These are phyloP conservation scores for Sminthurides aquaticus DNA, from an alignment of 2,888 invertebrate genomes.

Conservation along the genomic window DNA sequence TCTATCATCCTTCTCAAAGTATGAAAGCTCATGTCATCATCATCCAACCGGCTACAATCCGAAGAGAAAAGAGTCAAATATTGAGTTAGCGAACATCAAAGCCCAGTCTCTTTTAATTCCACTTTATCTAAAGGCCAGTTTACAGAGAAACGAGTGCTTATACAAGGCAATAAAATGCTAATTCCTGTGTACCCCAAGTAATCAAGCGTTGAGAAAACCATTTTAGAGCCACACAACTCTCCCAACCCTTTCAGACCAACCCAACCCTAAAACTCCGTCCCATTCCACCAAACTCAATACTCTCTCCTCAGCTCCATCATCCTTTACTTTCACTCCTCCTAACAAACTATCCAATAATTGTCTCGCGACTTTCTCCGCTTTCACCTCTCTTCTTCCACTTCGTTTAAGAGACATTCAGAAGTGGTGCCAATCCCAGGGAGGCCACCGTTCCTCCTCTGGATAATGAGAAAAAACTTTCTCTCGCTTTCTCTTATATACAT, in stretches of 20 bases:
- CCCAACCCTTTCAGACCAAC: conserved; percentile 21
- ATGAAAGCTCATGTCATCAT: not conserved
- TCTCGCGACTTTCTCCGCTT: too few relatives aligned
- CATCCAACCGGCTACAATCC: not conserved
- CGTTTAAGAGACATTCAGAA: too few relatives aligned
- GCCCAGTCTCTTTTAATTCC: conserved; percentile 54
- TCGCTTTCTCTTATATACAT: too few relatives aligned
- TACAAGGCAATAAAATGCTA: conserved; percentile 61
- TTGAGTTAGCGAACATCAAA: conserved; percentile 49
- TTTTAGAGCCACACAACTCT: conserved; percentile 32
- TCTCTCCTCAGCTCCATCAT: too few relatives aligned
- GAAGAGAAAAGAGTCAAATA: conserved; percentile 32
- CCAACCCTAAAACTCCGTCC: too few relatives aligned
- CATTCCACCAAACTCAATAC: too few relatives aligned
- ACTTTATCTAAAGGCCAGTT: conserved; percentile 52
- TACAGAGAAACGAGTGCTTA: conserved; percentile 43
- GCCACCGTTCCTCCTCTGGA: too few relatives aligned
- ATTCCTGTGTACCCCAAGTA: conserved; percentile 62
- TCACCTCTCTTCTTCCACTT: too few relatives aligned
- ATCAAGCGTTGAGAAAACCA: conserved; percentile 49
- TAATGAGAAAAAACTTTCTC: too few relatives aligned
- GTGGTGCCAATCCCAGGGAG: too few relatives aligned
- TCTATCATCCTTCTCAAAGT: not conserved
- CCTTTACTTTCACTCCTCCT: too few relatives aligned
- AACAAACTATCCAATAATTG: too few relatives aligned